Conservation (phyloP, 1,140 invertebrate genomes). For the Ericerus pela region DNA sequence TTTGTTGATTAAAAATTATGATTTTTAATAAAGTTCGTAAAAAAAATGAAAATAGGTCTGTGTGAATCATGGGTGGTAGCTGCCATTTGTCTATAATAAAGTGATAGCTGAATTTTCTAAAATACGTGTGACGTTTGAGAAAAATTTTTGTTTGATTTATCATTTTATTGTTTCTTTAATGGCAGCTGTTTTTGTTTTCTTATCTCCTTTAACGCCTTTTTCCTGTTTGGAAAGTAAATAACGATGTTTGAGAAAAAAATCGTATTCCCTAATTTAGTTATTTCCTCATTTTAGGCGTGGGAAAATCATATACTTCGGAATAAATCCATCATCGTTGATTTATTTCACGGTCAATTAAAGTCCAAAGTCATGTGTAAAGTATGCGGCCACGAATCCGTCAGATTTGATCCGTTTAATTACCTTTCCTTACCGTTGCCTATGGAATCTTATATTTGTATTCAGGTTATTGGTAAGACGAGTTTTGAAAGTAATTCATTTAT, state of each 20-base stretch:
- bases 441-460: slow-evolving; percentile 53
- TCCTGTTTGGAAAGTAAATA: no score
- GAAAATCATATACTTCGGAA: slow-evolving; percentile 60
- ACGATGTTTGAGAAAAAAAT: not conserved
- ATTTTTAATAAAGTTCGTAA: no score
- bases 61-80: no score
- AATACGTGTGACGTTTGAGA: no score
- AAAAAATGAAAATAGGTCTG: no score
- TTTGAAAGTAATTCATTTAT: not conserved
- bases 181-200: not conserved
- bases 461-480: slow-evolving; percentile 46
- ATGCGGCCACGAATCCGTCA: slow-evolving; percentile 62
- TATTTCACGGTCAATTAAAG: slow-evolving; percentile 81
- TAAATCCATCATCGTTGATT: slow-evolving; percentile 71
- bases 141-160: no score
- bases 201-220: not conserved
- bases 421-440: slow-evolving; percentile 71
- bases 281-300: slow-evolving; percentile 43
- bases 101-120: no score
- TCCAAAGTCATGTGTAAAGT: slow-evolving; percentile 64
- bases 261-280: slow-evolving; percentile 18
- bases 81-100: no score
- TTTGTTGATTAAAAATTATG: no score
- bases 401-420: slow-evolving; percentile 80
- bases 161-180: not conserved